Evolutionary conservation across 2,888 invertebrate genomes (phyloP).

Genomic region (Melanostoma scalare): DNA sequence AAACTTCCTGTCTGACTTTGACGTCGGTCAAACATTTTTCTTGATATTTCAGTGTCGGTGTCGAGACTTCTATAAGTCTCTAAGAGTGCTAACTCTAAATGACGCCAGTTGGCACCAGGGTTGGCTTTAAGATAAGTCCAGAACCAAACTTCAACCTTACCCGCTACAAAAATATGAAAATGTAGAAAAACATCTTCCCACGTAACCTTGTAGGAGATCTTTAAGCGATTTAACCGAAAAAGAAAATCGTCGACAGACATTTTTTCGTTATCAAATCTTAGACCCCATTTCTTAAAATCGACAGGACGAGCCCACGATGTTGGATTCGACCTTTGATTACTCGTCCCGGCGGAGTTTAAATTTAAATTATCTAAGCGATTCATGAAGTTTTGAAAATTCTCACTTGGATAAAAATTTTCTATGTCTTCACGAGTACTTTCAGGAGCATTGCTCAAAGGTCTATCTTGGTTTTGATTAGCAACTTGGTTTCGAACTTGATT

Average conservation of each 20-base stretch:
- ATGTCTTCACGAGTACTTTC: conserved; percentile 6
- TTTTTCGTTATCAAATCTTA: too few relatives aligned
- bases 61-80: neutral
- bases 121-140: neutral
- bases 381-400: conserved; percentile 5
- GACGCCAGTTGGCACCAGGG: too few relatives aligned
- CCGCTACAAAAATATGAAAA: neutral
- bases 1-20: too few relatives aligned
- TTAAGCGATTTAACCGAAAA: neutral
- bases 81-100: neutral
- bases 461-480: neutral
- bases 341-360: too few relatives aligned
- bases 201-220: conserved; percentile 8
- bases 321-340: too few relatives aligned
- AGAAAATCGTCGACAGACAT: too few relatives aligned
- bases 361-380: neutral
- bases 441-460: neutral
- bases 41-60: neutral
- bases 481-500: neutral
- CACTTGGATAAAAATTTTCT: neutral
- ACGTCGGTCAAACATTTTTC: neutral
- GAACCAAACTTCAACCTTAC: conserved; percentile 2
- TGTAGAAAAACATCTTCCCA: neutral
- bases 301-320: too few relatives aligned
- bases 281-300: too few relatives aligned